Base-by-base conservation (phyloP, 2,888 invertebrate genomes). In the Polyploca ridens region DNA sequence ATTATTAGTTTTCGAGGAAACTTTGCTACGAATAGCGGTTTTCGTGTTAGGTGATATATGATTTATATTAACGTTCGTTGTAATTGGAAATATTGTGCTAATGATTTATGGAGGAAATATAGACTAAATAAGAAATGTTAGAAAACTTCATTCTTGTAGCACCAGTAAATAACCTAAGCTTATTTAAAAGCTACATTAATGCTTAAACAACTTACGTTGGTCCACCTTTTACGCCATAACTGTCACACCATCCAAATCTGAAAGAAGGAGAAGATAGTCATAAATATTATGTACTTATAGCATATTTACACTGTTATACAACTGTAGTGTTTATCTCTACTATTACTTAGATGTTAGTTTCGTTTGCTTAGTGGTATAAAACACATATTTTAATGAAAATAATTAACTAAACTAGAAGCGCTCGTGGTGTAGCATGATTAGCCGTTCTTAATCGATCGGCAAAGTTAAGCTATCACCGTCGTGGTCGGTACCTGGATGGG, bases 131-230 rank as follows among this genome's bases (percentile, higher is more conserved):
- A 38, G 8, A 38, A 10, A 8, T 38, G 3, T 10, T 10, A 38
- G 11, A 38, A 38, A 3, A 8, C 10, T 38, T 38, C 38, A 0
- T 38, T 38, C 8, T 38, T 38, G 38, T 10, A 38, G 3, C 38
- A 38, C 11, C 38, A 38, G 38, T 38, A 8, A 11, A 38, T 8
- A 35, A 41, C 5, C 14, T 44, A 14, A 3, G 14, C 44, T 5
- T 44, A 44, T 38, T 11, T 0, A 5, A 44, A 44, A 3, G 14
- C 3, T 1, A 14, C 14, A 1, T 13, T 5, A 5, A 46, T 3
- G 14, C 5, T n/a, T 44, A n/a, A 44, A 54, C 33, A 63, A 87
- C 89, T 89, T 79, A 89, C 89, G 80, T 86, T 89, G 88, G 71
- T 82, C 74, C 74, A 71, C 74, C 75, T 64, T 66, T 72, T 84